Percentiles rank a stretch among this genome's conserved stretches.
Conservation (phyloP, 1,140 invertebrate species). For the Drosophila malerkotliana region DNA sequence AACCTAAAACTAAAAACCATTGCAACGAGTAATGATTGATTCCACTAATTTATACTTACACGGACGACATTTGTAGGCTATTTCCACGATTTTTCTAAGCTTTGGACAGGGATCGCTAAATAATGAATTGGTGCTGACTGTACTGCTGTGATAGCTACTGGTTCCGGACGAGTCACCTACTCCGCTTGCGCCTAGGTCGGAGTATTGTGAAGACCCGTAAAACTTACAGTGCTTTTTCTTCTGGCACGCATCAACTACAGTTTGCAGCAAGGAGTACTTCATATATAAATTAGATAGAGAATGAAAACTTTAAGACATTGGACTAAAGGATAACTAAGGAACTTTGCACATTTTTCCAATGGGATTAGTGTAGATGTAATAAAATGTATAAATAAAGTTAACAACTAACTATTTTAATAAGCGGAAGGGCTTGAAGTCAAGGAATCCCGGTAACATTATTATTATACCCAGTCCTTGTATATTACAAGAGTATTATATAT, state of each 20-base stretch:
- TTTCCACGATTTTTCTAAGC: conserved; percentile 93
- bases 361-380: no score
- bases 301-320: background rate
- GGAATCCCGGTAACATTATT: no score
- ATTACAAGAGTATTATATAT: no score
- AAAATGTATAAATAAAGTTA: no score
- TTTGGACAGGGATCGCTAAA: conserved; percentile 92
- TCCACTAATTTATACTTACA: conserved; percentile 89
- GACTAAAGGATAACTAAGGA: no score
- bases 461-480: no score
- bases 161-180: conserved; percentile 76
- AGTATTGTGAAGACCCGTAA: conserved; percentile 91
- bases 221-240: conserved; percentile 95
- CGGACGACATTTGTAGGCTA: conserved; percentile 97
- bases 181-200: conserved; percentile 86
- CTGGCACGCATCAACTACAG: conserved; percentile 95
- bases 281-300: conserved; percentile 29
- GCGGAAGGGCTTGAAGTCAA: no score
- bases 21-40: no score
- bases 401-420: no score
- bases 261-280: conserved; percentile 96
- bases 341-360: no score
- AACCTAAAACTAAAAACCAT: no score
- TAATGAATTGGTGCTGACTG: conserved; percentile 71
- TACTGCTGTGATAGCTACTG: conserved; percentile 78